phyloP scores from a whole-genome alignment of 2,113 vertebrate genomes.

The Cnemophilus loriae region DNA sequence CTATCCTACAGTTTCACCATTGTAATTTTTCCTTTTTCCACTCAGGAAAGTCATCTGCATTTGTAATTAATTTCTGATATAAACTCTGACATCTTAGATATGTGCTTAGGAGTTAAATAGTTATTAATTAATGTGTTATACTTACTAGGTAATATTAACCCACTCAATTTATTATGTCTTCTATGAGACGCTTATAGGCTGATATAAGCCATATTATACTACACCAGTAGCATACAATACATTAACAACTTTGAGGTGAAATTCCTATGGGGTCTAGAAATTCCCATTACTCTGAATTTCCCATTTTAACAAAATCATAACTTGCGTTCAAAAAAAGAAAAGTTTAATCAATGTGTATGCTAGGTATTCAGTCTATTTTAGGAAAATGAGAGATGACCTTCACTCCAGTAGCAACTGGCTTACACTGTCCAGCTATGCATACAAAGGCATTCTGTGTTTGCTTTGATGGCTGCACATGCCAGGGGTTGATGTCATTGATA shows the following conservation, averaged over 20 bases:
- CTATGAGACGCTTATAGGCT: neutral
- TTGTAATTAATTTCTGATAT: neutral
- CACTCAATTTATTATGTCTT: neutral
- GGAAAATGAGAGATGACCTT: constrained; percentile 76
- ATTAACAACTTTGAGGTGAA: neutral
- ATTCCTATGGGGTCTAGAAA: neutral
- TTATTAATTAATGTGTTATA: neutral
- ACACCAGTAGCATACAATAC: neutral
- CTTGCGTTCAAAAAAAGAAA: constrained; percentile 6
- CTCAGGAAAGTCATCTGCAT: neutral
- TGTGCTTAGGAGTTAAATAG: neutral
- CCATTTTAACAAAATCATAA: constrained; percentile 47
- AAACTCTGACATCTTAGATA: neutral
- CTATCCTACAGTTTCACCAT: neutral
- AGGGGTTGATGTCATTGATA: constrained; percentile 69
- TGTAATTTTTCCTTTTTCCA: neutral
- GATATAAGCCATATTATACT: neutral
- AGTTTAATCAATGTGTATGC: constrained; percentile 27
- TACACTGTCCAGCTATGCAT: constrained; percentile 45
- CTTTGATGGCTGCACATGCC: constrained; percentile 75
- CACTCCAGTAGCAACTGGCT: constrained; percentile 63
- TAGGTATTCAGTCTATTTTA: constrained; percentile 66
- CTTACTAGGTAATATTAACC: neutral
- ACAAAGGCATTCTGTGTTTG: constrained; percentile 72
- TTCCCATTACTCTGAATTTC: neutral